A percentile compares a stretch with the other conserved stretches of the same genome.
Conservation (phyloP, 2,113 vertebrate genomes). For the Psilopsiagon aurifrons region DNA sequence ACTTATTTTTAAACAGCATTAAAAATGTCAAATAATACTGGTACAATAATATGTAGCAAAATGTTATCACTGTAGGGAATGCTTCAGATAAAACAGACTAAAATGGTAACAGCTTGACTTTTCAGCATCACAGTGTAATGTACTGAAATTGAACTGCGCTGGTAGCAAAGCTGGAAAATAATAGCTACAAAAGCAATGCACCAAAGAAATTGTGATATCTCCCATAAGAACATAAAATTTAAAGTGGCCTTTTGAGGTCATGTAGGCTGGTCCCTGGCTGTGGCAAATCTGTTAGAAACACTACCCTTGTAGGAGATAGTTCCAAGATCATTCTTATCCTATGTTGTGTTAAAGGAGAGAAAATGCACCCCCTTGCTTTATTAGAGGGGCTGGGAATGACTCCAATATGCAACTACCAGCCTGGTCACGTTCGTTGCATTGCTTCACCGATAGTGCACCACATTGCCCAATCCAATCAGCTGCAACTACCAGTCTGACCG, state of each 20-base stretch:
- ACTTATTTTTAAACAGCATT: neutral
- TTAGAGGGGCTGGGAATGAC: no score
- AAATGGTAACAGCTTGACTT: neutral
- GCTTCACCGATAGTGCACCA: no score
- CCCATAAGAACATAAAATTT: neutral
- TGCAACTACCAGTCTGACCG: no score
- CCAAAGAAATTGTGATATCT: neutral
- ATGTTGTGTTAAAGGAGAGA: no score
- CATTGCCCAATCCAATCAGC: no score
- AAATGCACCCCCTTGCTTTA: no score
- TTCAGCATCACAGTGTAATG: neutral
- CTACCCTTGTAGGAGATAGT: neutral
- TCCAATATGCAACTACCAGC: no score
- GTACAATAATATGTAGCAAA: neutral
- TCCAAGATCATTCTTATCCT: neutral
- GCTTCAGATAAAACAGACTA: neutral
- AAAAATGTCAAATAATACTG: neutral
- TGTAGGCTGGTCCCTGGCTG: neutral
- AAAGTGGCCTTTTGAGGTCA: neutral
- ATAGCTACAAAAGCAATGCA: neutral
- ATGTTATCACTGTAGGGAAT: neutral
- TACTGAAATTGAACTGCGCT: slow-evolving; percentile 8
- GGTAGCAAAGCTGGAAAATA: neutral
- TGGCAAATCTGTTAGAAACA: neutral
- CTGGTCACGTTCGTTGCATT: no score